Base-by-base conservation (phyloP, 2,113 vertebrate genomes). In the Barnardius zonarius region DNA sequence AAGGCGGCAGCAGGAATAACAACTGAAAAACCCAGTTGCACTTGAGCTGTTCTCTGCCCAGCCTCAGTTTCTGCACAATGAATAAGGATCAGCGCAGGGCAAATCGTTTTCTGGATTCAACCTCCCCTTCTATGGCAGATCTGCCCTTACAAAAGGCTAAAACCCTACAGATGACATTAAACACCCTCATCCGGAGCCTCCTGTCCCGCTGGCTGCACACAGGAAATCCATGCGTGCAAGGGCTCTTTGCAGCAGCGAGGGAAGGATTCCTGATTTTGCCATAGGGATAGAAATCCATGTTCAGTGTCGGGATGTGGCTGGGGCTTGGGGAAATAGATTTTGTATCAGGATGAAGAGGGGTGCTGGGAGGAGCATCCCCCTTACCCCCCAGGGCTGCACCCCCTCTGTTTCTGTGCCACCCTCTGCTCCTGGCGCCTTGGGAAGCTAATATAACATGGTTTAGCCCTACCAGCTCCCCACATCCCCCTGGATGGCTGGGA, bases 191-290 rank as follows among this genome's bases (percentile, higher is more conserved):
- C 48, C 46, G 3, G 31, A 25, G 15, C 76, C 80, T 72, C 77
- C 7, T 35, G 62, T 7, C 69, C 49, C 4, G 30, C 2, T 24
- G 49, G 59, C 2, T 27, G 63, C 0, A 1, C 1, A 13, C 18
- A 3, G 72, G 23, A 66, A 81, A 31, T 6, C 23, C 4, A 0
- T 0, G 12, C 0, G 3, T 30, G 19, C 43, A 4, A 28, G 43
- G 61, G 37, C 41, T 17, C 41, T 19, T 41, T 0, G 0, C 1
- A 13, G 22, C 66, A 44, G 59, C n/a, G 35, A 70, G 39, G 0
- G 17, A 49, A 63, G 46, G 46, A 24, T 46, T 83, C 73, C 62
- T 9, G 1, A 4, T 18, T 54, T 49, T 68, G 61, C 59, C 3
- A 0, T 19, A 13, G 23, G 31, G n/a, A 28, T 41, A 44, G 49